These are phyloP conservation scores for Gnathonemus echidnorhynchus DNA, from an alignment of 2,113 vertebrate genomes.

Conservation along the genomic window DNA sequence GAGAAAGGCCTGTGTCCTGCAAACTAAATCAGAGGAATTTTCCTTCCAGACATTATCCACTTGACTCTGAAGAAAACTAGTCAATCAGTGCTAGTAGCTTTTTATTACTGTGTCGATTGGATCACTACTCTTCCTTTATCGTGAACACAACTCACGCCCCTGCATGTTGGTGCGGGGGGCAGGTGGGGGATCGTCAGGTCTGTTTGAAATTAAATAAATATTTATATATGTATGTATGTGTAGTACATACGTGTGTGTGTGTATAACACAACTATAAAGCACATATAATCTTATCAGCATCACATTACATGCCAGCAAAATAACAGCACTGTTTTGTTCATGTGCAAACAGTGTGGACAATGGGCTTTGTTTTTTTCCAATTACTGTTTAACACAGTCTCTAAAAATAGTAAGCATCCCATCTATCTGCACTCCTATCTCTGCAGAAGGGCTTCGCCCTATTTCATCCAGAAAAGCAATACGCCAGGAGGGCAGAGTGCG, in stretches of 20 bases:
- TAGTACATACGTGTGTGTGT: neutral
- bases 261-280: neutral
- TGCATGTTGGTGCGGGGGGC: neutral
- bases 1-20: neutral
- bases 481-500: constrained; percentile 14
- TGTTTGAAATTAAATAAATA: neutral
- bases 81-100: neutral
- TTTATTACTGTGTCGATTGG: neutral
- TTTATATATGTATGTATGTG: neutral
- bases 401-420: neutral
- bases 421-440: constrained; percentile 21
- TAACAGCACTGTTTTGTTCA: neutral
- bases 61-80: neutral
- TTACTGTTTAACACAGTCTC: neutral
- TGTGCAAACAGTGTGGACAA: neutral
- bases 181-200: neutral
- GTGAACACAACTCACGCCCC: neutral
- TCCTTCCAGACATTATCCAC: neutral
- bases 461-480: constrained; percentile 45
- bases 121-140: neutral
- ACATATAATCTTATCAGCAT: neutral
- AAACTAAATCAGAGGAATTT: neutral
- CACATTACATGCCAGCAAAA: neutral
- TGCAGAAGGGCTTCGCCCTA: constrained; percentile 26
- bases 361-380: neutral